Conservation (phyloP, 2,797 vertebrate species). For the Diglossa cyanea region DNA sequence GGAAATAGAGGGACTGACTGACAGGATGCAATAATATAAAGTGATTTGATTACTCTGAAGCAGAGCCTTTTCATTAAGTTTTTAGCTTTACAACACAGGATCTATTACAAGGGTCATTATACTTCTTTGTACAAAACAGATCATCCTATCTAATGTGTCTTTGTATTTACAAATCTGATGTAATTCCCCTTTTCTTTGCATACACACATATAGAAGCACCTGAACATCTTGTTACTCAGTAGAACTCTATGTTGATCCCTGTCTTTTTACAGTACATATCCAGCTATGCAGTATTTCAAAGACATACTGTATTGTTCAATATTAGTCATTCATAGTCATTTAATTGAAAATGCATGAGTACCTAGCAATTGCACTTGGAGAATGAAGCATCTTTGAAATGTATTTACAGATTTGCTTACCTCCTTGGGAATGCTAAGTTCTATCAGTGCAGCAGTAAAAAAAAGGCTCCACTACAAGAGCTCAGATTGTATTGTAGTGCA, state of each 20-base stretch:
- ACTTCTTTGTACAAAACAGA: background rate
- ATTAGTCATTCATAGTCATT: background rate
- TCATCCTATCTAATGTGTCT: background rate
- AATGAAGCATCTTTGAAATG: constrained; percentile 30
- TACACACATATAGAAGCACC: background rate
- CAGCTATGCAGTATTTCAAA: background rate
- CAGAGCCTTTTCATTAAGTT: constrained; percentile 56
- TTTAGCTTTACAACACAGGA: constrained; percentile 37
- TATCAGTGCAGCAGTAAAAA: constrained; percentile 35
- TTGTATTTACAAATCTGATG: background rate
- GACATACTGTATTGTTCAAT: background rate
- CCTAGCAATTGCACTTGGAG: constrained; percentile 4
- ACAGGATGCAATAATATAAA: constrained; percentile 48
- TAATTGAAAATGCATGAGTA: background rate
- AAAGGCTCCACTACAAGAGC: background rate
- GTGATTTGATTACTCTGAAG: constrained; percentile 54
- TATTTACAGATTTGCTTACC: constrained; percentile 60
- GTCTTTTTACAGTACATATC: background rate
- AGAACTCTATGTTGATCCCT: background rate
- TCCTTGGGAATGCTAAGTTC: constrained; percentile 55
- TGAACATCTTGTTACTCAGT: background rate
- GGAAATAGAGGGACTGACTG: constrained; percentile 33
- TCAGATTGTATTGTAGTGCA: background rate
- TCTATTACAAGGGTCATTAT: constrained; percentile 15
- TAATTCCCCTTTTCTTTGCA: background rate